Evolutionary conservation across 2,797 vertebrate genomes (phyloP), one percentile per base, ranked within the genome.

Genomic region (Megalops cyprinoides): DNA sequence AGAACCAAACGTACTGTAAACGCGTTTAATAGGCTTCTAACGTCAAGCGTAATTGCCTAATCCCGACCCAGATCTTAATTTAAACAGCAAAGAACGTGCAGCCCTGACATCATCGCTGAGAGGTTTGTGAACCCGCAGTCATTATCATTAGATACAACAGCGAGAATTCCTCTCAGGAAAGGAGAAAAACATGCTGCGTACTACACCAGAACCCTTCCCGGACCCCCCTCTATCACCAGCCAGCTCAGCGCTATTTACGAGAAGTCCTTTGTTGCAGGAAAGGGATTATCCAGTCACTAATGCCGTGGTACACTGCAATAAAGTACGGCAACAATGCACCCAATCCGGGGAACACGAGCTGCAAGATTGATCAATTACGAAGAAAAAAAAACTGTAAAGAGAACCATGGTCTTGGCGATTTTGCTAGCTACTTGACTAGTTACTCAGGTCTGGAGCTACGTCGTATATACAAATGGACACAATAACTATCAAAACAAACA

Each of bases 251-350:
- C 89, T 88, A 90, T 93, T 92, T 91, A 93, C 90, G 83, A 91
- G 89, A 90, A 91, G 80, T 80, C 89, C 93, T 94, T 94, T 94
- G 94, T 94, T 93, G 92, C 91, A 92, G 85, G 87, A 89, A 87
- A 89, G 86, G 90, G 93, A 93, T 94, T 91, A 94, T 90, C 90
- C 89, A 86, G 84, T 84, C 88, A 87, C 86, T 90, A 91, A 91
- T 85, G 86, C 89, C 89, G n/a, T 74, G 88, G 86, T 87, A 88
- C 84, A 69, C 3, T 87, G 91, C 91, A 90, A 86, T 88, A 80
- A 85, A 86, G 85, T 85, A 76, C 81, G 81, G 77, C 85, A 80
- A 86, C 90, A 86, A 82, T 84, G 82, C 87, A 85, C 60, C 81
- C 79, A 18, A 79, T 73, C 71, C 84, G 82, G 79, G 71, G 31